Evolutionary conservation across 2,113 vertebrate genomes (phyloP).

Genomic region (Marmota flaviventris): DNA sequence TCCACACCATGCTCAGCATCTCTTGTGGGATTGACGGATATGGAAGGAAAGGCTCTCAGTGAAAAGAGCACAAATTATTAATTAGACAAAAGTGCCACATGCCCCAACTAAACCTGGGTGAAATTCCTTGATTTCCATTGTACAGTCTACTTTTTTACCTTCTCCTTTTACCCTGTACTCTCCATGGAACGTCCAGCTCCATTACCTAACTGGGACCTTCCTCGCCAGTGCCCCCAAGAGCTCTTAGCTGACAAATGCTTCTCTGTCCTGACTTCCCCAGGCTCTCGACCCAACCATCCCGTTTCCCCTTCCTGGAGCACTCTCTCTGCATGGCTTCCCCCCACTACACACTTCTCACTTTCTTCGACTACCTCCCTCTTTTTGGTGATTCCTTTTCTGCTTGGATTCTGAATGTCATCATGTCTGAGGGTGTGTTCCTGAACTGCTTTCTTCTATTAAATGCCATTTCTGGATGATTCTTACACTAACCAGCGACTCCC

Average conservation of each 20-base stretch:
- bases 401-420: not conserved
- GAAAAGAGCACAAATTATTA: not conserved
- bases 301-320: not conserved
- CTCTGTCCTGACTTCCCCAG: not conserved
- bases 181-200: not conserved
- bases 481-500: not conserved
- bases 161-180: not conserved
- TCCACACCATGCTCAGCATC: accelerated
- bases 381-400: not conserved
- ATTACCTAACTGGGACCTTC: not conserved
- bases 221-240: too few species aligned
- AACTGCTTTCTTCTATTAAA: not conserved
- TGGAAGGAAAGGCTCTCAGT: not conserved
- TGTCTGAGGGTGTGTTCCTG: not conserved
- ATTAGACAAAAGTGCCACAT: not conserved
- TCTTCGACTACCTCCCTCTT: not conserved
- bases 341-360: not conserved
- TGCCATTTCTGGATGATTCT: not conserved
- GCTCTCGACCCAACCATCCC: not conserved
- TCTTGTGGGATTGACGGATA: not conserved
- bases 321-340: not conserved
- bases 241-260: not conserved
- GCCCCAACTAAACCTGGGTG: not conserved
- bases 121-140: not conserved
- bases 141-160: not conserved